Base-by-base conservation (phyloP, 2,888 invertebrate genomes). In the Rhagium mordax region DNA sequence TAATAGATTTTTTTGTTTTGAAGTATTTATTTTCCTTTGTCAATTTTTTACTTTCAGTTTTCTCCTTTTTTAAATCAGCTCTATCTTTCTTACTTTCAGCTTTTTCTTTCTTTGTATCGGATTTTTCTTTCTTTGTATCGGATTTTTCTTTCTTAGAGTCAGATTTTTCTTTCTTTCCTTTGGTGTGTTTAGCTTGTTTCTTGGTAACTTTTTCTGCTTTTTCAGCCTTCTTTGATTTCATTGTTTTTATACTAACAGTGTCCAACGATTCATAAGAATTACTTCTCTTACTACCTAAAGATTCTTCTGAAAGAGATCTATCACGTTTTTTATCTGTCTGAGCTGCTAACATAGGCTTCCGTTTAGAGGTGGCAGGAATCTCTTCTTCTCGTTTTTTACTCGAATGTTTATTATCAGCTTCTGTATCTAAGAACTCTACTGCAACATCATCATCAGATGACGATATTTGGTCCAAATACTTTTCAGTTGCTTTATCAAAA, bases 401-500 rank as follows among this genome's bases (percentile, higher is more conserved):
- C 18, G 15, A 57, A 55, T 24, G 21, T 33, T 86, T 87, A 88
- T 86, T 86, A 87, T 86, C 88, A 87, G 85, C 85, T 8, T 86
- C 86, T 53, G 85, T 83, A 77, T 89, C 88, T 7, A 89, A 91
- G 87, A 91, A 93, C 84, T 93, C 93, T 3, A 94, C 91, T 72
- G 93, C 93, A 69, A 92, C 92, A 86, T 93, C 93, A 85, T 94
- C 93, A 84, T 96, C 96, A 21, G 95, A 95, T 0, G 94, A 94
- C 8, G 94, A 92, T 77, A 94, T 91, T 81, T 94, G 93, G 85
- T 95, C 95, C 77, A 96, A 91, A 86, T 95, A 96, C 83, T 95
- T 93, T 84, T 94, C 94, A 3, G 95, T 94, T 13, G 95, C 92
- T 76, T 93, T 92, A 79, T 95, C 94, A 84, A 97, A 96, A 10